Percentiles rank a stretch among this genome's conserved stretches.
Conservation (phyloP, 1,140 invertebrate genomes). For the Hylaeus anthracinus region DNA sequence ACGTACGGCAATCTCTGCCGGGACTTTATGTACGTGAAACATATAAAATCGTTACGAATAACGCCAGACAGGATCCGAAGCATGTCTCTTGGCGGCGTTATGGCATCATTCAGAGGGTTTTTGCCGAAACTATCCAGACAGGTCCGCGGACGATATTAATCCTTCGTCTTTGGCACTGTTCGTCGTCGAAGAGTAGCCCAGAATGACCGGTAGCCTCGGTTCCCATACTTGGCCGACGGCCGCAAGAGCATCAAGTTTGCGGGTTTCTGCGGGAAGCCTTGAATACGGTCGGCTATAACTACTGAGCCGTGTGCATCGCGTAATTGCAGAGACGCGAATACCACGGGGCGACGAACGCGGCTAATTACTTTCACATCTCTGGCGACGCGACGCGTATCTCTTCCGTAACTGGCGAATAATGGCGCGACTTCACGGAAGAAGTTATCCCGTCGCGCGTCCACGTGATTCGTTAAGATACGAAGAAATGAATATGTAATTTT, state of each 20-base stretch:
- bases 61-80: neutral
- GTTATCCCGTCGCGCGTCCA: neutral
- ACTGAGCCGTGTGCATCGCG: conserved; percentile 23
- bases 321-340: conserved; percentile 52
- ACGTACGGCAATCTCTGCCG: no score
- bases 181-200: conserved; percentile 27
- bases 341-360: conserved; percentile 27
- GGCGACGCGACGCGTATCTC: neutral
- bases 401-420: conserved; percentile 10
- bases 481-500: conserved; percentile 1
- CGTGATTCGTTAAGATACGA: neutral
- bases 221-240: conserved; percentile 22
- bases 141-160: conserved; percentile 11
- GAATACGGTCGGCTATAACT: conserved; percentile 53
- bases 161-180: conserved; percentile 24
- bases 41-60: no score
- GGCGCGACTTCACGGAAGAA: neutral
- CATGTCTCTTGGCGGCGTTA: neutral
- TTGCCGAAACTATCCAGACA: neutral
- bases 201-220: conserved; percentile 54
- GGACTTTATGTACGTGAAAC: neutral
- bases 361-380: conserved; percentile 56
- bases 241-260: conserved; percentile 64
- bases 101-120: neutral
- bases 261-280: conserved; percentile 59